Percentiles rank a stretch among this genome's conserved stretches.
Evolutionary conservation across 2,113 vertebrate genomes (phyloP).

Genomic region (Hemichromis elongatus): DNA sequence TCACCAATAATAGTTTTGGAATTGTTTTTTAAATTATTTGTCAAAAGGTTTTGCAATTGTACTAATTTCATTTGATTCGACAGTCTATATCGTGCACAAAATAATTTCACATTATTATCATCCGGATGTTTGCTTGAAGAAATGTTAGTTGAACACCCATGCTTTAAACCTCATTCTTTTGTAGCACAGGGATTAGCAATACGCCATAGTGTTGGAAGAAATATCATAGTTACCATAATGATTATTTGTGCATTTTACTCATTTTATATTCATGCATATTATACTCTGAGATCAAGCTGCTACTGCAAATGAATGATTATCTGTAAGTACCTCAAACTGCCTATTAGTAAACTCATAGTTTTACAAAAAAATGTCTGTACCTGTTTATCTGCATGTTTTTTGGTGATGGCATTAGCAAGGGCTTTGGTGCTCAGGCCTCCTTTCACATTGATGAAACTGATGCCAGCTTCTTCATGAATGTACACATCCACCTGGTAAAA

Average conservation of each 20-base stretch:
- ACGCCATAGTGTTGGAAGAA: background rate
- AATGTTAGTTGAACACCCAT: background rate
- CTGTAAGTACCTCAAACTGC: background rate
- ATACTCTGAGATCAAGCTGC: background rate
- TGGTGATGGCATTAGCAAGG: slow-evolving; percentile 74
- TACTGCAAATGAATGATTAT: background rate
- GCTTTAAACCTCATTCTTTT: background rate
- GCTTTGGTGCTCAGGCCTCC: slow-evolving; percentile 78
- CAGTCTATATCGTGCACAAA: background rate
- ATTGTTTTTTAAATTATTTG: background rate
- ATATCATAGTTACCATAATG: background rate
- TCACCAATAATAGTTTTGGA: background rate
- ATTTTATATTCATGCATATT: background rate
- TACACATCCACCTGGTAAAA: slow-evolving; percentile 78
- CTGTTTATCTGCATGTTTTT: slow-evolving; percentile 73
- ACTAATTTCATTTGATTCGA: background rate
- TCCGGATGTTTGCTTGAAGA: background rate
- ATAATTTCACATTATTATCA: background rate
- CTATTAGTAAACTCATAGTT: background rate
- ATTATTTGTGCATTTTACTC: background rate
- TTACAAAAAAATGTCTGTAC: slow-evolving; percentile 12
- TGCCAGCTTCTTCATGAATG: slow-evolving; percentile 82
- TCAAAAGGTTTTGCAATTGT: background rate
- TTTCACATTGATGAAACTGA: slow-evolving; percentile 78
- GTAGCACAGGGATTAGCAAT: background rate